Evolutionary conservation across 2,888 invertebrate species (phyloP), one percentile per base, ranked within the genome.

Genomic region (Cryptocephalus moraei): DNA sequence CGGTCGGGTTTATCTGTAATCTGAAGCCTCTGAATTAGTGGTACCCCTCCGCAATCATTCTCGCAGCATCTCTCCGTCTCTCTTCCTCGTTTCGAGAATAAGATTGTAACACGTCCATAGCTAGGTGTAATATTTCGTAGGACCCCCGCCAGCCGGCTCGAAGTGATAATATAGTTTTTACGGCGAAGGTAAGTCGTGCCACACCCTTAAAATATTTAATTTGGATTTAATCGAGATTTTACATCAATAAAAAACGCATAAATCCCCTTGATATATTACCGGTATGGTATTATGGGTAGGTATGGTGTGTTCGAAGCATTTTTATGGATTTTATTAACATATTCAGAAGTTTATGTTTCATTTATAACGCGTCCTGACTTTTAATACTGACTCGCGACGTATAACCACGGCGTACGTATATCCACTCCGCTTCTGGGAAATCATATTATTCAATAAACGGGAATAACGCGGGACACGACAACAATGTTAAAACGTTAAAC

Each of bases 131-230:
- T 67, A 66, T 67, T 66, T 66, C 61, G 65, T 64, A 56, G 57
- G 43, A 61, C 62, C 60, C 67, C 66, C 58, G 66, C 60, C 58
- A 66, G 47, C 56, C 51, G 52, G 61, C 57, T 61, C 61, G 64
- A 66, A 64, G 66, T 66, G 68, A 67, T 68, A 67, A 68, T 67
- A 66, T 67, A 67, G 66, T 67, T 67, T 66, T 67, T 66, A 65
- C 63, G 61, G 64, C 22, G 12, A 22, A 22, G 22, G 22, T 22
- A 22, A 22, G 22, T 22, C 22, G 22, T 22, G 22, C 22, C 22
- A 22, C 22, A 22, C 22, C 22, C 22, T 22, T 22, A 22, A 22
- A 22, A 22, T 22, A 22, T 22, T 66, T 67, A 67, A 67, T 67
- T 66, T 63, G 62, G 65, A 65, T 66, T 64, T 65, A 67, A 67